Evolutionary conservation across 2,113 vertebrate genomes (phyloP).

Genomic region (Nestor notabilis): DNA sequence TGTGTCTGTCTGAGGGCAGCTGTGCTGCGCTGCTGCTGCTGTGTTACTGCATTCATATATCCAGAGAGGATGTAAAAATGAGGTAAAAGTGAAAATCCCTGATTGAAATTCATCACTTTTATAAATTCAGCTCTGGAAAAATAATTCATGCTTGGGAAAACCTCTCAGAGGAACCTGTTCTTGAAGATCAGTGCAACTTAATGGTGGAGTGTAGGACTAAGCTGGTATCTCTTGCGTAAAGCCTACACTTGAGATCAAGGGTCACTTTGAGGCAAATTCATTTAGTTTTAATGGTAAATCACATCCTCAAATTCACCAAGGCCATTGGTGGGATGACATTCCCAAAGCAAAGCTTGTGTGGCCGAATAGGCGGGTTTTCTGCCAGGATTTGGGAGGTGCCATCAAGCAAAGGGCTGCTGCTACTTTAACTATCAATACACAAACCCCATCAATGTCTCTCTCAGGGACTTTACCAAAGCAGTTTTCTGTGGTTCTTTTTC

Average conservation of each 20-base stretch:
- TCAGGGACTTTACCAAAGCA: neutral
- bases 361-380: neutral
- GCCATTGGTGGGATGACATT: rapidly evolving
- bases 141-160: neutral
- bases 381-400: neutral
- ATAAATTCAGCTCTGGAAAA: neutral
- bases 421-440: neutral
- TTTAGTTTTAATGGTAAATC: neutral
- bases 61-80: neutral
- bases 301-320: neutral
- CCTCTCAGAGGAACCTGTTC: rapidly evolving
- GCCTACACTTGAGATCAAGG: rapidly evolving
- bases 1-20: rapidly evolving
- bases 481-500: neutral
- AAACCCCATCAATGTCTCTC: neutral
- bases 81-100: neutral
- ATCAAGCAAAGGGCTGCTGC: neutral
- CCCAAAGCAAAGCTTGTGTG: rapidly evolving
- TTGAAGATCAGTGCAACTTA: rapidly evolving
- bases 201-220: rapidly evolving
- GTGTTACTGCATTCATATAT: neutral
- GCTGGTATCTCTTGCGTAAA: neutral
- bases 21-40: rapidly evolving
- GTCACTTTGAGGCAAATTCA: neutral
- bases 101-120: neutral